phyloP scores from a whole-genome alignment of 2,888 invertebrate genomes.

The Habroteleia sp. region DNA sequence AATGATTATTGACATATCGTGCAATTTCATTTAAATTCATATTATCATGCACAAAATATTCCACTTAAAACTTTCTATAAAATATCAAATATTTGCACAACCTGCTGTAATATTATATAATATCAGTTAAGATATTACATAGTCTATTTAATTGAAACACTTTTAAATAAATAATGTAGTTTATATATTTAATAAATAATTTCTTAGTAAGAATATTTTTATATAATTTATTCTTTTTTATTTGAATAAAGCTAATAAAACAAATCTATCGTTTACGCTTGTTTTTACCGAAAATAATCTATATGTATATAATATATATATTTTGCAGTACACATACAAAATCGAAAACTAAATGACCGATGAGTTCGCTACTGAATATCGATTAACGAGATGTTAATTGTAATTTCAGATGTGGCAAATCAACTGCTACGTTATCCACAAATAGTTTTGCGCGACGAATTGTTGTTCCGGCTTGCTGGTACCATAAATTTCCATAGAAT shows the following conservation, averaged over 20 bases:
- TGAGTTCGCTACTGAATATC: conserved; percentile 32
- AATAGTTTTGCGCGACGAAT: conserved; percentile 52
- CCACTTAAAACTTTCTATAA: conserved; percentile 6
- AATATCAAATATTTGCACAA: conserved; percentile 27
- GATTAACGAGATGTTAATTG: conserved; percentile 55
- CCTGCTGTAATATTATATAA: neutral
- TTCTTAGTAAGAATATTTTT: too few species aligned
- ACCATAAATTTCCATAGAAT: conserved; percentile 21
- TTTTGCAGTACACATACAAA: too few species aligned
- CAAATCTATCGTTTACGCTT: too few species aligned
- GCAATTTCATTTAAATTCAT: conserved; percentile 27
- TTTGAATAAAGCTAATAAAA: too few species aligned
- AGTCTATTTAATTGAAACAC: neutral
- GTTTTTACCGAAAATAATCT: conserved; percentile 11
- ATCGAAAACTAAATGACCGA: conserved; percentile 24
- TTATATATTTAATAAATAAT: too few species aligned
- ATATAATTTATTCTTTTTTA: too few species aligned
- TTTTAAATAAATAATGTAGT: too few species aligned
- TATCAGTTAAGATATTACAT: neutral
- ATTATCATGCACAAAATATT: conserved; percentile 26
- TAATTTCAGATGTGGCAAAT: conserved; percentile 51
- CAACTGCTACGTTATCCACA: conserved; percentile 43
- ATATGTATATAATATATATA: too few species aligned
- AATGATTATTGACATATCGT: conserved; percentile 28
- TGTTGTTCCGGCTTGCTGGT: conserved; percentile 39